Evolutionary conservation across 2,113 vertebrate genomes (phyloP).

Genomic region (Myotis brandtii): DNA sequence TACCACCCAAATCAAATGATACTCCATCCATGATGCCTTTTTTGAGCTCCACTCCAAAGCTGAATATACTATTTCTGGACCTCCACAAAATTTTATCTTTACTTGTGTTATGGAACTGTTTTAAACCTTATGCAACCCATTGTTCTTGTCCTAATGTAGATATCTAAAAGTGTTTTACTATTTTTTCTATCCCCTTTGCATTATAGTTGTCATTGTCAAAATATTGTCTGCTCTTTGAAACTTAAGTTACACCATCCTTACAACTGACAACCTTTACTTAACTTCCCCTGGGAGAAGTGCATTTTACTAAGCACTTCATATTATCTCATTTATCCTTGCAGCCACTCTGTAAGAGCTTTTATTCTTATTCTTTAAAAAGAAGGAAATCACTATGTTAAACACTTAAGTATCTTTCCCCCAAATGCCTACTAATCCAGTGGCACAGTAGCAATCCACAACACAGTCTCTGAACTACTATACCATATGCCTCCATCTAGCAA

Average conservation of each 20-base stretch:
- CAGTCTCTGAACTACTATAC: background rate
- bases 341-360: background rate
- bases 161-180: background rate
- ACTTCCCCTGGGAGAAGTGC: background rate
- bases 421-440: background rate
- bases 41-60: fast-evolving
- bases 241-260: background rate
- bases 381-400: background rate
- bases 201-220: background rate
- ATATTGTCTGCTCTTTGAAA: background rate
- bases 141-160: background rate
- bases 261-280: background rate
- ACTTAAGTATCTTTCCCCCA: background rate
- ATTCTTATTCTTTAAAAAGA: background rate
- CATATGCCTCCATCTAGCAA: background rate
- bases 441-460: background rate
- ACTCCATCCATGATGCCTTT: background rate
- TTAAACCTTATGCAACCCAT: background rate
- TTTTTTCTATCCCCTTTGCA: background rate
- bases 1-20: background rate
- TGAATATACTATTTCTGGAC: background rate
- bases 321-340: background rate
- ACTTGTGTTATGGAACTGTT: background rate
- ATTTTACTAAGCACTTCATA: background rate
- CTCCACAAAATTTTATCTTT: background rate